Base-by-base conservation (phyloP, 2,113 vertebrate genomes). In the Macheiramphus alcinus region DNA sequence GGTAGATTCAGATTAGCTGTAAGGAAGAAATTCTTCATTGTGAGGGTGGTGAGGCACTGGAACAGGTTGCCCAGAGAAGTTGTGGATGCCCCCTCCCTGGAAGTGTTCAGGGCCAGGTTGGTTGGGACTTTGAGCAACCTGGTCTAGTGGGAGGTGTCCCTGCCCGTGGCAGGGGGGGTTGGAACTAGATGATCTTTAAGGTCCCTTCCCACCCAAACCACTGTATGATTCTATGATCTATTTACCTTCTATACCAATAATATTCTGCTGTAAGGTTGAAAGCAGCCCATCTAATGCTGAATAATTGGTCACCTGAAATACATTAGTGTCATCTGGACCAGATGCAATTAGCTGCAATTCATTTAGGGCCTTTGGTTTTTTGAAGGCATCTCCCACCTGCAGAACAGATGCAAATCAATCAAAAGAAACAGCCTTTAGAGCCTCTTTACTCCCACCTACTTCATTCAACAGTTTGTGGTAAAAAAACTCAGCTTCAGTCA, bases 231-330 rank as follows among this genome's bases (percentile, higher is more conserved):
- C 50, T 52, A 52, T 27, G 50, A 52, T 29, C 52, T 53, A 29
- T 47, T 95, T 88, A 98, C 98, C 98, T 98, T 98, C 98, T 55
- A 97, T 96, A 27, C 94, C 96, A 48, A 97, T 90, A 50, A 99
- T 98, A 27, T 70, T 98, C 58, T 97, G 94, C 78, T 98, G 95
- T 40, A 99, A 76, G 27, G 88, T 76, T 45, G 90, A 96, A 59
- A 99, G 90, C 42, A 98, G 97, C 34, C 91, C 95, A 9, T 97
- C 73, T 70, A 99, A 95, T 8, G 95, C 98, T 5, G 67, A 67
- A 52, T 98, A 99, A 84, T 98, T 96, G 40, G 96, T 96, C 92
- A 98, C 98, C 42, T 84, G 97, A 87, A 98, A 98, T 55, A 98
- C 92, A 13, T 98, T 96, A 5, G 86, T 70, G 12, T 97, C 93